Conservation (phyloP, 2,113 vertebrate genomes). For the Dasyornis broadbenti region DNA sequence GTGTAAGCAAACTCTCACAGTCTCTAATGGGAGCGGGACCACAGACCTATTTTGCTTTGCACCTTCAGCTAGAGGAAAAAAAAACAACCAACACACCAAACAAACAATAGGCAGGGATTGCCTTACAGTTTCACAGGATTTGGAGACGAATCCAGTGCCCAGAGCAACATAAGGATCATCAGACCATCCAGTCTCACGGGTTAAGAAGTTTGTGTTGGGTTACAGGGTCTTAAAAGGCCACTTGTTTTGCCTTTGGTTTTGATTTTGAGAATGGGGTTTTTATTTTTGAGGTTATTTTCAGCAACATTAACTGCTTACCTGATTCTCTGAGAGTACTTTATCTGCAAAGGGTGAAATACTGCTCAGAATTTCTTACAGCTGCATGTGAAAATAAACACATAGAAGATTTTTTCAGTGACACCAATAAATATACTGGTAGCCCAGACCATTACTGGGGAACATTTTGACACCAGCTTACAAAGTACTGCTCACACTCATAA, state of each 20-base stretch:
- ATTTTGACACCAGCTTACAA: neutral
- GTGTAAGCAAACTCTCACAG: slow-evolving; percentile 42
- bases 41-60: slow-evolving; percentile 30
- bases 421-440: neutral
- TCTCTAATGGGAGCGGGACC: neutral
- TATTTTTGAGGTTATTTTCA: neutral
- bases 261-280: neutral
- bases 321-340: neutral
- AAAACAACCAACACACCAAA: neutral
- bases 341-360: neutral
- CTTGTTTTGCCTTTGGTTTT: neutral
- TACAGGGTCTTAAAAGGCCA: neutral
- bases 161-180: neutral
- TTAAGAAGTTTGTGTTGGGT: neutral
- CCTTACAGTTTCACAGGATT: neutral
- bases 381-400: neutral
- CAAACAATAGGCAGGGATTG: neutral
- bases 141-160: neutral
- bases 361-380: neutral
- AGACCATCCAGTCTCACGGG: neutral
- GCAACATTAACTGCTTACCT: neutral
- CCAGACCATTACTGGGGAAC: neutral
- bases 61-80: neutral
- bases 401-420: neutral
- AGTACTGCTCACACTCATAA: neutral